Percentiles rank a stretch among this genome's conserved stretches.
Conservation (phyloP, 2,888 invertebrate genomes). For the Steromphala cineraria region DNA sequence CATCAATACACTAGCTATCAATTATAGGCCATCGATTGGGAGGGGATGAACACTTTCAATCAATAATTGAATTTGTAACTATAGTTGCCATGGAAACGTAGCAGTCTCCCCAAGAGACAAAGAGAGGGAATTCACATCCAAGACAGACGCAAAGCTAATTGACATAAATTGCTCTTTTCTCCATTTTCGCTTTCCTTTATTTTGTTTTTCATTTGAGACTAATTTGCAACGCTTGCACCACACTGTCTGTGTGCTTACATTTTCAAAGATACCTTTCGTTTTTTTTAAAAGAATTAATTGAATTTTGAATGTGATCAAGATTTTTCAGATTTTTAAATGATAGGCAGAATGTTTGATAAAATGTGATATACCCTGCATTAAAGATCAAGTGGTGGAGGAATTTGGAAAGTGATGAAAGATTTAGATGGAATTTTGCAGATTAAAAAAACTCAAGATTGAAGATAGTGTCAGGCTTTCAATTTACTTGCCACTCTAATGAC, state of each 20-base stretch:
- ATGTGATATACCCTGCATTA: background rate
- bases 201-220: constrained; percentile 5
- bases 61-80: constrained; percentile 35
- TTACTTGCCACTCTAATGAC: too few relatives aligned
- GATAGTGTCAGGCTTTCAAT: background rate
- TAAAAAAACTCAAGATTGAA: background rate
- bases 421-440: background rate
- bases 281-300: constrained; percentile 4
- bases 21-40: constrained; percentile 22
- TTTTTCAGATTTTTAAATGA: constrained; percentile 2
- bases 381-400: background rate
- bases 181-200: background rate
- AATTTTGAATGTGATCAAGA: background rate
- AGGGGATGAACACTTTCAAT: constrained; percentile 24
- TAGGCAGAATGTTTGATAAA: background rate
- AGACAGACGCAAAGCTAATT: constrained; percentile 15
- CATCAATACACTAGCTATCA: constrained; percentile 25
- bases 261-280: background rate
- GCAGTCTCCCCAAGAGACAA: constrained; percentile 25
- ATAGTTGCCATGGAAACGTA: constrained; percentile 30
- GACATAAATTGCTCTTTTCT: constrained; percentile 19
- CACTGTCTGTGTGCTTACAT: background rate
- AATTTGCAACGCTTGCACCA: background rate
- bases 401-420: background rate
- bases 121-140: constrained; percentile 21